A percentile compares a stretch with the other conserved stretches of the same genome.
phyloP scores from a whole-genome alignment of 2,113 vertebrate genomes.

The Thamnaconus septentrionalis region DNA sequence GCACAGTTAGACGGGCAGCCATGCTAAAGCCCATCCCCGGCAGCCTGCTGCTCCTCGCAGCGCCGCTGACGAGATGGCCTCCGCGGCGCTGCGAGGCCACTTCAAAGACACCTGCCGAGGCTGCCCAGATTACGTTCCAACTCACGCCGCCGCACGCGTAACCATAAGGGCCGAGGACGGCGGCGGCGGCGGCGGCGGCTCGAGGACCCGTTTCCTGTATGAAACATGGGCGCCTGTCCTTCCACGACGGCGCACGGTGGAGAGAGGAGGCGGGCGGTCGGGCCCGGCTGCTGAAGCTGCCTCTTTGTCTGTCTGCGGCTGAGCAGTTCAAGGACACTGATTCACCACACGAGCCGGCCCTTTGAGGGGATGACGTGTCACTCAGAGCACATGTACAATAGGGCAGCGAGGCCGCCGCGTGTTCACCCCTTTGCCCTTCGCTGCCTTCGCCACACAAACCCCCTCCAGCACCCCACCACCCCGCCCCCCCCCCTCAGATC shows the following conservation, averaged over 20 bases:
- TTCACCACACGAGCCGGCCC: conserved; percentile 66
- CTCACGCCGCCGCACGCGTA: conserved; percentile 32
- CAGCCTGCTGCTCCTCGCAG: conserved; percentile 51
- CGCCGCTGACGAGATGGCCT: conserved; percentile 49
- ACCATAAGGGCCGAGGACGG: conserved; percentile 23
- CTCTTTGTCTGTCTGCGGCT: conserved; percentile 64
- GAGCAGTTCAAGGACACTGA: conserved; percentile 78
- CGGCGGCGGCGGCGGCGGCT: conserved; percentile 11
- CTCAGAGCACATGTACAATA: conserved; percentile 66
- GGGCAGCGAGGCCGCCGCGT: conserved; percentile 50
- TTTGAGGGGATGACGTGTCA: conserved; percentile 73
- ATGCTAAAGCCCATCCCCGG: conserved; percentile 63
- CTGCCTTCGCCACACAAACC: conserved; percentile 40
- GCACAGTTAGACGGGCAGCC: conserved; percentile 61
- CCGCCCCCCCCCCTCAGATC: no score
- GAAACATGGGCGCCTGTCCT: conserved; percentile 17
- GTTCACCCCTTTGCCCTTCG: conserved; percentile 62
- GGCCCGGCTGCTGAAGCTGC: conserved; percentile 48
- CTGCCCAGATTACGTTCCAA: conserved; percentile 52
- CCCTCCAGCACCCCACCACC: no score
- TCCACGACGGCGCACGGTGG: conserved; percentile 36
- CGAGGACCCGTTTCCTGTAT: conserved; percentile 26
- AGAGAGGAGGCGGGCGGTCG: conserved; percentile 37
- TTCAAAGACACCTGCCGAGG: conserved; percentile 72
- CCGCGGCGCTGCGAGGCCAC: conserved; percentile 42